Evolutionary conservation across 2,888 invertebrate genomes (phyloP), one percentile per base, ranked within the genome.

Genomic region (Criorhina ranunculi): DNA sequence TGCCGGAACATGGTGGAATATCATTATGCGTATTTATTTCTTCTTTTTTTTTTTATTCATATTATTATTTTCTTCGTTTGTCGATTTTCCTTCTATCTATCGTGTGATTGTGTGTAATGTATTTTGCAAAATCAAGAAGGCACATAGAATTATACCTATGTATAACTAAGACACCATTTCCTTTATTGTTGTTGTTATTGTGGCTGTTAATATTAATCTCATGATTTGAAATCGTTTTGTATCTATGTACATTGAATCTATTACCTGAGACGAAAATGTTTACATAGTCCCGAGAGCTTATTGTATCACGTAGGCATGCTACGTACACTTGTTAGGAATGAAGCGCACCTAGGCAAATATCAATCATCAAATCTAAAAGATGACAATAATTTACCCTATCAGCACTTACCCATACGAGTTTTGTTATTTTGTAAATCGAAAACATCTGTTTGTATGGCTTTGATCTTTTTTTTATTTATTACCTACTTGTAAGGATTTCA

Each of bases 1-100:
- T 80, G 75, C 70, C 75, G 75, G 85, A 79, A 73, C 66, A 73
- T 69, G 72, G 79, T 44, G 57, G 66, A 76, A 75, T 70, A 75
- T 85, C 64, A 64, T 72, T 66, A 46, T 79, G 79, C 79, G 73
- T 73, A 79, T 66, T 44, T 42, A 37, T 53, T 15, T 70, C 15
- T 40, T 42, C 49, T 55, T 57, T 29, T 51, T 46, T 51, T 24
- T n/a, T n/a, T n/a, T n/a, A n/a, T n/a, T n/a, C n/a, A n/a, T 24
- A 24, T 24, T 24, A 24, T 24, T 24, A 24, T 24, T 24, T 24
- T 24, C 24, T 24, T 4, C 31, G 55, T 64, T 79, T 64, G 66
- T 75, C 75, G 49, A 64, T 75, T 79, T 75, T 51, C 31, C 46
- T 9, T 40, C 33, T 77, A 82, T 81, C 40, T 62, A 51, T 64